Evolutionary conservation across 2,113 vertebrate species (phyloP).

Genomic region (Pomatostomus ruficeps): DNA sequence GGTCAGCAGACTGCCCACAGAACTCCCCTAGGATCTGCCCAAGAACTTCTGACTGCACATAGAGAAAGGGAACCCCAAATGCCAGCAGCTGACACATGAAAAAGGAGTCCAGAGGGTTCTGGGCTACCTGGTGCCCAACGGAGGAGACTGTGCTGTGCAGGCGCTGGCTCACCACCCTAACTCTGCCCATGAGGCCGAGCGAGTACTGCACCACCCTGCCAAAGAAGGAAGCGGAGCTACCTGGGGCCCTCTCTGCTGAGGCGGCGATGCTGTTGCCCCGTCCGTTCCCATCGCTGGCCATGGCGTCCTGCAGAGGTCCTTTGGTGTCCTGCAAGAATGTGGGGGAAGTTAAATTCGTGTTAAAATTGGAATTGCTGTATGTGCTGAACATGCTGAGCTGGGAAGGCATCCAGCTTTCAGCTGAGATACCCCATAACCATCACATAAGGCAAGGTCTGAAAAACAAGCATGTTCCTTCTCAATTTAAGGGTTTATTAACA

Average conservation of each 20-base stretch:
- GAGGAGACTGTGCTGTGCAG: conserved; percentile 80
- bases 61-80: conserved; percentile 83
- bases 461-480: neutral
- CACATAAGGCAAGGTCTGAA: neutral
- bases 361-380: fast-evolving
- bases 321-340: conserved; percentile 76
- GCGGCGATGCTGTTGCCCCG: conserved; percentile 48
- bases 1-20: conserved; percentile 64
- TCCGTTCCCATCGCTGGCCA: conserved; percentile 73
- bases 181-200: conserved; percentile 71
- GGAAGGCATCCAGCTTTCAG: neutral
- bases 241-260: conserved; percentile 85
- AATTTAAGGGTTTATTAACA: neutral
- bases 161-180: conserved; percentile 71
- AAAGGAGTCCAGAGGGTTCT: conserved; percentile 86
- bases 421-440: neutral
- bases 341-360: neutral
- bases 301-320: conserved; percentile 63
- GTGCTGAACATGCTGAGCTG: fast-evolving
- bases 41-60: conserved; percentile 79
- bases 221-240: conserved; percentile 89
- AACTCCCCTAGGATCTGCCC: conserved; percentile 81
- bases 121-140: conserved; percentile 84
- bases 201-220: conserved; percentile 74
- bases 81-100: conserved; percentile 91